Conservation (phyloP, 2,888 invertebrate genomes). For the Plebejus argus region DNA sequence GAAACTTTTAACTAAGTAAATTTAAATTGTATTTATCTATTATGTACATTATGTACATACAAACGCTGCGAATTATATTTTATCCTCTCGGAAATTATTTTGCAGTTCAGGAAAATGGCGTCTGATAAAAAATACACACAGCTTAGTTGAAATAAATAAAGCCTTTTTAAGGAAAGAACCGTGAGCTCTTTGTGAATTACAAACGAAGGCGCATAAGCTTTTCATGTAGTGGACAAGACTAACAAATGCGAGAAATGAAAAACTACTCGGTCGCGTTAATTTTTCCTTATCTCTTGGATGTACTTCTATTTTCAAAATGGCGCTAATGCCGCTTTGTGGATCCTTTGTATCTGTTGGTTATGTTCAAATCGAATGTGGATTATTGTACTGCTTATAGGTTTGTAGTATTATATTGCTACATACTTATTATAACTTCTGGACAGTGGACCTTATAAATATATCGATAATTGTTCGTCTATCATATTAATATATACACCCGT, state of each 20-base stretch:
- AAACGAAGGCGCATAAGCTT: slow-evolving; percentile 27
- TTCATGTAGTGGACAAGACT: slow-evolving; percentile 9
- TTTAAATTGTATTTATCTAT: neutral
- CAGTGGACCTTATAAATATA: no score
- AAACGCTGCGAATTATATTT: neutral
- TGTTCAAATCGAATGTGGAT: no score
- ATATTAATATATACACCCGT: no score
- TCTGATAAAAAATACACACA: slow-evolving; percentile 27
- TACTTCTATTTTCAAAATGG: neutral
- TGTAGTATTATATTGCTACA: no score
- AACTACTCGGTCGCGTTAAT: slow-evolving; percentile 1
- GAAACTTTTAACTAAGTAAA: neutral
- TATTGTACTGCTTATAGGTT: no score
- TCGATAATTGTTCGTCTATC: no score
- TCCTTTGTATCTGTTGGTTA: no score
- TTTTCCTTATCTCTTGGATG: neutral
- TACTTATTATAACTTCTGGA: no score
- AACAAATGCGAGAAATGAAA: slow-evolving; percentile 22
- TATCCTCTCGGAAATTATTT: neutral
- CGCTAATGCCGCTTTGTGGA: no score
- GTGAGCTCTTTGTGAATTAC: slow-evolving; percentile 30
- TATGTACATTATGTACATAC: neutral
- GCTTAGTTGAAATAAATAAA: slow-evolving; percentile 24
- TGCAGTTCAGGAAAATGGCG: slow-evolving; percentile 21
- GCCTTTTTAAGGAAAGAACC: slow-evolving; percentile 20